Conservation (phyloP, 2,888 invertebrate species). For the Phrixothrix hirtus region DNA sequence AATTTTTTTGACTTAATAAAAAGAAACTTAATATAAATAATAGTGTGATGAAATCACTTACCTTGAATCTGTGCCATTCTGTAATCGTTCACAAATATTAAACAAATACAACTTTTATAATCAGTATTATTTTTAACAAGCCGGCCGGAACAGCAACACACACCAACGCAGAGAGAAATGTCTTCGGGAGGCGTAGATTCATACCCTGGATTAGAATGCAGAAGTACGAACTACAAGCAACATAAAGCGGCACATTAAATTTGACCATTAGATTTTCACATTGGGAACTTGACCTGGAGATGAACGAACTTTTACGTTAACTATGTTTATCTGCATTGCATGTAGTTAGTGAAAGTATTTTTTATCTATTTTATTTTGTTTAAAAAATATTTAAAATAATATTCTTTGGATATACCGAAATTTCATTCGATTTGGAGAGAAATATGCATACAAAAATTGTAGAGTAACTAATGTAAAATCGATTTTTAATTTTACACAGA, state of each 20-base stretch:
- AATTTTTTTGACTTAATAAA: too few relatives aligned
- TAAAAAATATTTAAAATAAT: too few relatives aligned
- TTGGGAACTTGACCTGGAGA: not conserved
- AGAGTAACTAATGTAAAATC: too few relatives aligned
- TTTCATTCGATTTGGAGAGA: too few relatives aligned
- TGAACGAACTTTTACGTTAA: not conserved
- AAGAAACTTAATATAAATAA: not conserved
- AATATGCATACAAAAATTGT: too few relatives aligned
- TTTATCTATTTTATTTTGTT: too few relatives aligned
- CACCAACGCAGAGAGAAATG: slow-evolving; percentile 20
- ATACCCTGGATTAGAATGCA: slow-evolving; percentile 21
- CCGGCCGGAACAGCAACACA: slow-evolving; percentile 28
- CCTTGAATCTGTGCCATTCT: slow-evolving; percentile 19
- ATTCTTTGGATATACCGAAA: too few relatives aligned
- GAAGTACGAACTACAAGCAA: slow-evolving; percentile 8
- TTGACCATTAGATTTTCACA: not conserved
- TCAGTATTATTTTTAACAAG: slow-evolving; percentile 5
- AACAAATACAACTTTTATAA: not conserved
- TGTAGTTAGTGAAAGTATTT: too few relatives aligned
- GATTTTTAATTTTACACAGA: too few relatives aligned
- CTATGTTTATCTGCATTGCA: too few relatives aligned
- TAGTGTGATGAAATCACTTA: slow-evolving; percentile 5
- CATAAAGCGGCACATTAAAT: slow-evolving; percentile 12
- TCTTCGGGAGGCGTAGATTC: slow-evolving; percentile 24
- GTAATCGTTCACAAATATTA: slow-evolving; percentile 7